Conservation (phyloP, 2,797 vertebrate genomes). For the Emys orbicularis region DNA sequence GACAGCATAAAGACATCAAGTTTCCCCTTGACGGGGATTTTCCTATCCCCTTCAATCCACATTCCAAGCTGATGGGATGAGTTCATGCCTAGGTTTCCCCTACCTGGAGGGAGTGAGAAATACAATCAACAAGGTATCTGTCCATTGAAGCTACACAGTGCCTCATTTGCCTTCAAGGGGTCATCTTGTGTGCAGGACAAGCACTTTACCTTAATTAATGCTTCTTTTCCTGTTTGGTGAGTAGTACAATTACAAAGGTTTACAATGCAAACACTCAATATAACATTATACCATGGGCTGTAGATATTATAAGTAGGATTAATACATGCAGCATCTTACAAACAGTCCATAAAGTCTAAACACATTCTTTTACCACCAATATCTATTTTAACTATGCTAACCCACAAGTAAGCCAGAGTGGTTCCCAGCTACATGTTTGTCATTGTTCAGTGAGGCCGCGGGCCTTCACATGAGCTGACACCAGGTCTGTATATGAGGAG, state of each 20-base stretch:
- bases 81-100: too few species aligned
- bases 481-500: not conserved
- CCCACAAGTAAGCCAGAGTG: not conserved
- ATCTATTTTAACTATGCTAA: not conserved
- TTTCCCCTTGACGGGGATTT: too few species aligned
- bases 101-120: too few species aligned
- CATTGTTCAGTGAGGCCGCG: not conserved
- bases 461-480: not conserved
- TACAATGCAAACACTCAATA: not conserved
- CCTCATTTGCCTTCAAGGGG: too few species aligned
- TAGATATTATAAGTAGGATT: not conserved
- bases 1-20: too few species aligned
- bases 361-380: not conserved
- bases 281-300: not conserved
- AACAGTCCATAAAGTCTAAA: not conserved
- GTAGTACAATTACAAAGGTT: not conserved
- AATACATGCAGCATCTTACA: not conserved
- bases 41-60: too few species aligned
- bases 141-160: too few species aligned
- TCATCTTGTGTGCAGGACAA: too few species aligned
- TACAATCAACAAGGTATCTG: too few species aligned
- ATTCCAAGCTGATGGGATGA: too few species aligned
- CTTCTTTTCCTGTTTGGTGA: too few species aligned
- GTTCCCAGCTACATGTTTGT: not conserved
- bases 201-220: too few species aligned